A percentile compares a stretch with the other conserved stretches of the same genome.
phyloP scores from a whole-genome alignment of 2,888 invertebrate species.

The Rhagonycha lutea region DNA sequence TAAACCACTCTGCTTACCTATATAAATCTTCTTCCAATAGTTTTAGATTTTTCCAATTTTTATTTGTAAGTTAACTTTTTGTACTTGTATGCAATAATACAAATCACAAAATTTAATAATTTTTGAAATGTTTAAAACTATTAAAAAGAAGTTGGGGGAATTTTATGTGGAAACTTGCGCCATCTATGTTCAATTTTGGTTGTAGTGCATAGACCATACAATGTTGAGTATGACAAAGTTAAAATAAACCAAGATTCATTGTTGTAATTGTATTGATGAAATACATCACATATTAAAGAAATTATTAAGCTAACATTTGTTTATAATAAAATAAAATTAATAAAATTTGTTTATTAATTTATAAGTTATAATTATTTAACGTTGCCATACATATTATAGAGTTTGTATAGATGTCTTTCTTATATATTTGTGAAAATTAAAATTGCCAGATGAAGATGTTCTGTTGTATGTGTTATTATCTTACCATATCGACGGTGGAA shows the following conservation, averaged over 20 bases:
- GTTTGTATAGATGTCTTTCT: slow-evolving; percentile 51
- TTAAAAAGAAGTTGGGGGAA: background rate
- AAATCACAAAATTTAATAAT: background rate
- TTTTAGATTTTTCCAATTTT: background rate
- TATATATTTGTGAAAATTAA: slow-evolving; percentile 49
- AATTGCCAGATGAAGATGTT: slow-evolving; percentile 41
- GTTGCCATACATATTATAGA: slow-evolving; percentile 48
- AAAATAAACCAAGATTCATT: background rate
- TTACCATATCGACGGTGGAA: background rate
- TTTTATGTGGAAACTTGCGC: background rate
- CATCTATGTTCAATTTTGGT: background rate
- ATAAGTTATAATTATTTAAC: slow-evolving; percentile 42
- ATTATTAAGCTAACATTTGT: background rate
- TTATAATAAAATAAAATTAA: background rate
- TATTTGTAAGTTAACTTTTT: background rate
- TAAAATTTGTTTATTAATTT: background rate
- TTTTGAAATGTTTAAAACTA: background rate
- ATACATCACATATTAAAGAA: background rate
- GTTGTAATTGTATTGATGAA: background rate
- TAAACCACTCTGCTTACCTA: background rate
- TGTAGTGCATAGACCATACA: background rate
- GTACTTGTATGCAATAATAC: background rate
- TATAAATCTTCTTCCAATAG: background rate
- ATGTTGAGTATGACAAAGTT: background rate
- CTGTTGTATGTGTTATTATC: background rate